Conservation (phyloP, 2,888 invertebrate genomes). For the Lithophane semibrunnea region DNA sequence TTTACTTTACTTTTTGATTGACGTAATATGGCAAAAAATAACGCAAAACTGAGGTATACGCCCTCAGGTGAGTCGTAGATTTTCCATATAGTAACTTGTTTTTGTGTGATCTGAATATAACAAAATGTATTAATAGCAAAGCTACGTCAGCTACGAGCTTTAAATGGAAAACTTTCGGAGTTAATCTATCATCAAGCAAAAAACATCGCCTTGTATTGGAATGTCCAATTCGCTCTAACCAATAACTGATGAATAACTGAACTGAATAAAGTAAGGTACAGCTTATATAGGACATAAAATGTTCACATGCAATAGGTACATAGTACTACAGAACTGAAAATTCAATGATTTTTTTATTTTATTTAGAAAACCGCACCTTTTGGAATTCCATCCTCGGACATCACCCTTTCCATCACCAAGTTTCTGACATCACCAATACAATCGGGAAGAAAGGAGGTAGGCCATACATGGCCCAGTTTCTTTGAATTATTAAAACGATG, state of each 20-base stretch:
- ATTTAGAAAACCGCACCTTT: background rate
- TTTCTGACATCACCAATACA: background rate
- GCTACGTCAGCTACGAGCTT: conserved; percentile 3
- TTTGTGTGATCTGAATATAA: conserved; percentile 12
- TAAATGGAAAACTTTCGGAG: conserved; percentile 30
- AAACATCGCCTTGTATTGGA: conserved; percentile 4
- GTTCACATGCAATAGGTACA: too few species aligned
- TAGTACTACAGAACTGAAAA: background rate
- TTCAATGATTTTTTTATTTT: background rate
- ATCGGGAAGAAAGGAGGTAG: background rate
- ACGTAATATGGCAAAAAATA: conserved; percentile 37
- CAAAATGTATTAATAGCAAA: conserved; percentile 16
- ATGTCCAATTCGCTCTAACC: background rate
- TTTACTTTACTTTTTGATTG: conserved; percentile 5
- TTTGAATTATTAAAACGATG: background rate
- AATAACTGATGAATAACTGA: background rate
- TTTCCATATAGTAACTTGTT: conserved; percentile 16
- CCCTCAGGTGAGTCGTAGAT: background rate
- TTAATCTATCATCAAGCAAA: background rate
- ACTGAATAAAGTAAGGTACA: background rate
- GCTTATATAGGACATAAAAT: background rate
- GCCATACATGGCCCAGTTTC: background rate
- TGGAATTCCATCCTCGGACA: background rate
- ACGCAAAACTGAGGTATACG: conserved; percentile 11
- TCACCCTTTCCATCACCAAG: background rate